Percentiles rank a stretch among this genome's conserved stretches.
Evolutionary conservation across 2,888 invertebrate genomes (phyloP).

Genomic region (Leucophora obtusa): DNA sequence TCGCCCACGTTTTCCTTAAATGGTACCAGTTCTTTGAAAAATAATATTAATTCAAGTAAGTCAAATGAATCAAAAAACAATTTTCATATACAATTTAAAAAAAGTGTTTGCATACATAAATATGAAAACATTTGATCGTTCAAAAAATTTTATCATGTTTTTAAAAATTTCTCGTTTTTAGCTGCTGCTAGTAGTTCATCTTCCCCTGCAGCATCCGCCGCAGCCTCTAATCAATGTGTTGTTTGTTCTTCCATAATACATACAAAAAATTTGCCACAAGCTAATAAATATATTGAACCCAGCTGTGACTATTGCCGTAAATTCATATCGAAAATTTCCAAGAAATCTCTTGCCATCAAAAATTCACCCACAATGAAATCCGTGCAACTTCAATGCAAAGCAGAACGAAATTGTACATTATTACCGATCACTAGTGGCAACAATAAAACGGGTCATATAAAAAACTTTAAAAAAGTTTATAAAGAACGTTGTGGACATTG

Average conservation of each 20-base stretch:
- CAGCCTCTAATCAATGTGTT: slow-evolving; percentile 80
- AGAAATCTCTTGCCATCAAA: slow-evolving; percentile 78
- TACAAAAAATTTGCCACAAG: slow-evolving; percentile 87
- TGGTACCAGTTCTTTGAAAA: slow-evolving; percentile 48
- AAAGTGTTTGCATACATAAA: too few species aligned
- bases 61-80: neutral
- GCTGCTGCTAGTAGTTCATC: slow-evolving; percentile 10
- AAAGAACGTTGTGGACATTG: slow-evolving; percentile 90
- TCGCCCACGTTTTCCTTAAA: slow-evolving; percentile 57
- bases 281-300: slow-evolving; percentile 89
- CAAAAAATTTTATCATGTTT: too few species aligned
- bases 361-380: slow-evolving; percentile 72
- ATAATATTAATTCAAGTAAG: slow-evolving; percentile 42
- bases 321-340: slow-evolving; percentile 90
- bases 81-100: too few species aligned
- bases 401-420: slow-evolving; percentile 83
- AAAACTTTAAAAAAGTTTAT: slow-evolving; percentile 81
- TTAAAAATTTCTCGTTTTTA: slow-evolving; percentile 8
- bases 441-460: slow-evolving; percentile 80
- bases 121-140: too few species aligned
- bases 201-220: slow-evolving; percentile 27
- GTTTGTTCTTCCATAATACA: slow-evolving; percentile 88
- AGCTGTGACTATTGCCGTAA: slow-evolving; percentile 92
- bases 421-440: slow-evolving; percentile 81
- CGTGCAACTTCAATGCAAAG: slow-evolving; percentile 78